These are phyloP conservation scores for Adelges cooleyi DNA, from an alignment of 1,140 invertebrate genomes.

Conservation along the genomic window DNA sequence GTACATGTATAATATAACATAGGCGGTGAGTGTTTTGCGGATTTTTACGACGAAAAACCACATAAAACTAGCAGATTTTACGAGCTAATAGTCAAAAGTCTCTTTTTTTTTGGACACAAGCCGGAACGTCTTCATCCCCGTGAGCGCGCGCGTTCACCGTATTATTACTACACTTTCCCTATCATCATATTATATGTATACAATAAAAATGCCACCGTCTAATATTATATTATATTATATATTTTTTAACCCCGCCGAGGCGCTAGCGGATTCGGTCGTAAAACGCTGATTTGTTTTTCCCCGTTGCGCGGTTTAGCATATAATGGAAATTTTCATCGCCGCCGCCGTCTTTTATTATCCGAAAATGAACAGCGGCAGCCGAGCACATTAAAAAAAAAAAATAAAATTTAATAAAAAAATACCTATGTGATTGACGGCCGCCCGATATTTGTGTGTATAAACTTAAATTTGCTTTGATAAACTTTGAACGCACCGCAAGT, in stretches of 20 bases:
- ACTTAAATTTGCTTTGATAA: too few species aligned
- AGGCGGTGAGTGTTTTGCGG: neutral
- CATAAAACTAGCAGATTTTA: slow-evolving; percentile 6
- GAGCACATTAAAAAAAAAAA: too few species aligned
- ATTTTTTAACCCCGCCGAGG: neutral
- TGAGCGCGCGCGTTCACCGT: neutral
- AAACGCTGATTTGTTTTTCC: slow-evolving; percentile 23
- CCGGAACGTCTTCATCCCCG: slow-evolving; percentile 5
- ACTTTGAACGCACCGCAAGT: too few species aligned
- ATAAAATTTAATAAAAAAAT: too few species aligned
- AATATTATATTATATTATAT: too few species aligned
- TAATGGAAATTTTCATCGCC: neutral
- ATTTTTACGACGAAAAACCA: slow-evolving; percentile 1
- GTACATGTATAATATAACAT: too few species aligned
- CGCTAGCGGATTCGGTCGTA: neutral
- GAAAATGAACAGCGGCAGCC: neutral
- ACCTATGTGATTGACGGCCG: slow-evolving; percentile 8
- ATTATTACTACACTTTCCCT: too few species aligned
- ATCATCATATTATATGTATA: too few species aligned
- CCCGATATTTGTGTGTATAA: too few species aligned
- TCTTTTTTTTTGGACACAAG: slow-evolving; percentile 1
- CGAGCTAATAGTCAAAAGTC: slow-evolving; percentile 22
- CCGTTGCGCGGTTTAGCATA: slow-evolving; percentile 16
- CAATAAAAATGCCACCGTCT: slow-evolving; percentile 5
- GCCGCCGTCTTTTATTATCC: neutral